Evolutionary conservation across 2,113 vertebrate species (phyloP), one percentile per base, ranked within the genome.

Genomic region (Syngnathus floridae): DNA sequence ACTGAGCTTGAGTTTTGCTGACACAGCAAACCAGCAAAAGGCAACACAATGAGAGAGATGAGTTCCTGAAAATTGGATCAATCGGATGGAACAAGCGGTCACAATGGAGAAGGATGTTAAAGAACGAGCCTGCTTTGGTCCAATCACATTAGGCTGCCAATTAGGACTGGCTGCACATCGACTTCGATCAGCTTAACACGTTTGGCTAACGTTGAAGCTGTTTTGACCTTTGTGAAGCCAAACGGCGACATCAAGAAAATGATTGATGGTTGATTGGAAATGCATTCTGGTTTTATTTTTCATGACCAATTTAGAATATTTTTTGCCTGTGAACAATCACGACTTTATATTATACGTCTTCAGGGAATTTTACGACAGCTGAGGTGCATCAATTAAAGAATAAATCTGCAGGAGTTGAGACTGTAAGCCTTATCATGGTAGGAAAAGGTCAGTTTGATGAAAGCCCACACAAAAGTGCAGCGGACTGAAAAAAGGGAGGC

Each of bases 131-230:
- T 81, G 72, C 61, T 76, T 72, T 69, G 66, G 66, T 71, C 67
- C 78, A 90, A 88, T 89, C 78, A 55, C 75, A 87, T 91, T 90
- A 85, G 82, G 81, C 74, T 76, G 78, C 71, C 85, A 87, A 89
- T 89, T 86, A 90, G 76, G 63, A 71, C 69, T 77, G 79, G 85
- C 79, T 85, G 66, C 74, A 55, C 56, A 80, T 52, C 77, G 82
- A 87, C 79, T 87, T 88, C 89, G 88, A 89, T 88, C 89, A 69
- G 84, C 67, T 85, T 79, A 90, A 83, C 79, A 86, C 85, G 87
- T 90, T 81, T 80, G 71, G 51, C 82, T 78, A 73, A 84, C 87
- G 85, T 73, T 87, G 86, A 22, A 87, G 87, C 85, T 80, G 64
- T 78, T 87, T 87, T 90, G 89, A 88, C 88, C 88, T 89, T 90